Evolutionary conservation across 2,888 invertebrate genomes (phyloP), one percentile per base, ranked within the genome.

Genomic region (Branchellion lobata): DNA sequence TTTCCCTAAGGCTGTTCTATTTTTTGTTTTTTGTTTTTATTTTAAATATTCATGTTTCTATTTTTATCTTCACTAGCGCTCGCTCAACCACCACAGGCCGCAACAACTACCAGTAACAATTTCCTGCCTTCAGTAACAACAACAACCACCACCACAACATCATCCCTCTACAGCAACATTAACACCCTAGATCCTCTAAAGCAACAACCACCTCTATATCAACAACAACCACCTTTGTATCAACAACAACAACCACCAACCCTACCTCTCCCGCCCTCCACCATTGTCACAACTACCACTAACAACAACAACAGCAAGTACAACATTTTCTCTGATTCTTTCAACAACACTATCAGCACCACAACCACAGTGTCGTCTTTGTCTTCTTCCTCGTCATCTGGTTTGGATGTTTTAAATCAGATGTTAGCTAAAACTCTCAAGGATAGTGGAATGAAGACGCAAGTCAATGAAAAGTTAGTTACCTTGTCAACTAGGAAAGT

Each of bases 41-140:
- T n/a, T n/a, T n/a, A n/a, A n/a, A n/a, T n/a, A n/a, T n/a, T n/a
- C n/a, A n/a, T n/a, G n/a, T n/a, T n/a, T n/a, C n/a, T n/a, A n/a
- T n/a, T n/a, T n/a, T n/a, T n/a, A n/a, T n/a, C n/a, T n/a, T n/a
- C n/a, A n/a, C n/a, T n/a, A n/a, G n/a, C n/a, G n/a, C n/a, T n/a
- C n/a, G n/a, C n/a, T 11, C 65, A 3, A 65, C 65, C 65, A n/a
- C 65, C 27, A 65, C 65, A 73, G 47, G 27, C 40, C 5, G 5
- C 73, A 21, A 18, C 40, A 40, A 27, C 40, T 18, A 73, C 73
- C 34, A 73, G n/a, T 14, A 73, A 34, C 73, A 73, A 73, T 36
- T 24, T n/a, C 21, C 8, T n/a, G 18, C 21, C 73, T 29, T 33
- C 33, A 21, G 36, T 21, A 36, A 40, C 34, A 34, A 18, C 47